Percentiles rank a stretch among this genome's conserved stretches.
Evolutionary conservation across 2,888 invertebrate genomes (phyloP).

Genomic region (Tipula unca): DNA sequence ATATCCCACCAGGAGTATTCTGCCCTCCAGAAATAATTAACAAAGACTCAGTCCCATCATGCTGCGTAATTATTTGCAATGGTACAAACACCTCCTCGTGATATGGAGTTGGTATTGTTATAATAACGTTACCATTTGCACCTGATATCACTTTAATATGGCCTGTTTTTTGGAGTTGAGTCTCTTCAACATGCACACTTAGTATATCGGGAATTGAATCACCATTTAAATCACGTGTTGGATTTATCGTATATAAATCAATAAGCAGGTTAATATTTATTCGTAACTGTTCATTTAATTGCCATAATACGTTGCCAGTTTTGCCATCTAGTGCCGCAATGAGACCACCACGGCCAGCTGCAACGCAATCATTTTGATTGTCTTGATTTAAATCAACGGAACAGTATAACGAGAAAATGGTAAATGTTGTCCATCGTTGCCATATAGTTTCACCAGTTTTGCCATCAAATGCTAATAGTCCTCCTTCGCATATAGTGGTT

Average conservation of each 20-base stretch:
- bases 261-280: constrained; percentile 38
- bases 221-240: constrained; percentile 57
- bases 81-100: constrained; percentile 62
- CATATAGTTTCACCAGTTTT: constrained; percentile 60
- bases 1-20: constrained; percentile 61
- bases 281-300: constrained; percentile 41
- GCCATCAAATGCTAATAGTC: constrained; percentile 68
- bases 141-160: constrained; percentile 63
- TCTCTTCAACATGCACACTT: constrained; percentile 53
- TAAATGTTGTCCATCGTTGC: constrained; percentile 63
- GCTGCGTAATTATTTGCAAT: constrained; percentile 54
- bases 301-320: constrained; percentile 60
- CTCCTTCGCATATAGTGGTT: constrained; percentile 62
- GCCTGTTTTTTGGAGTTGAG: constrained; percentile 43
- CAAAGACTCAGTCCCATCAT: constrained; percentile 53
- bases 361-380: constrained; percentile 60
- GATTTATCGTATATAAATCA: constrained; percentile 62
- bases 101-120: constrained; percentile 53
- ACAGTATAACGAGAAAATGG: constrained; percentile 66
- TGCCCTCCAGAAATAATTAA: constrained; percentile 68
- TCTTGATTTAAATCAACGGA: constrained; percentile 61
- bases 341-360: constrained; percentile 62
- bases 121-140: constrained; percentile 54
- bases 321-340: constrained; percentile 56
- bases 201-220: constrained; percentile 63